Base-by-base conservation (phyloP, 2,113 vertebrate species). In the Nycticebus coucang region DNA sequence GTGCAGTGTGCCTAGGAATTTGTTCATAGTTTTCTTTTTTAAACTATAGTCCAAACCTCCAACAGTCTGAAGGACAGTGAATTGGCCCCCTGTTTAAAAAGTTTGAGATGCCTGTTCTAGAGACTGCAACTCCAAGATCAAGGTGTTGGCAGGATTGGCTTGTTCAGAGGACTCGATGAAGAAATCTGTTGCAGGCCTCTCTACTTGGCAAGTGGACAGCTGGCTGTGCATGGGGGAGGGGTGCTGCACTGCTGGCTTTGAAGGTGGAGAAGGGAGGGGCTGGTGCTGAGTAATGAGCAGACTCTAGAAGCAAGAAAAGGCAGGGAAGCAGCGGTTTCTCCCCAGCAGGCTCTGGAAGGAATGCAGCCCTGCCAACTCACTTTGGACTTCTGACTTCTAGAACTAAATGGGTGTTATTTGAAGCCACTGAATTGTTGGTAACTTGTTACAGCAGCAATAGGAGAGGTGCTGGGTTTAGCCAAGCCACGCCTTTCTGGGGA, bases 321-420 rank as follows among this genome's bases (percentile, higher is more conserved):
- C 28, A n/a, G 53, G 71, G 26, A 78, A 37, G 30, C 24, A 37
- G 30, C 19, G 10, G 12, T 5, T 5, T 28, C 26, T 66, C 35
- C 26, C 21, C 21, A 1, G 9, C 1, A 71, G 77, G 37, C 79
- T 87, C 37, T 37, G 7, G 78, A 55, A 57, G n/a, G 68, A 28
- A 14, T 2, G 1, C 2, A 15, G 6, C 21, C 21, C 35, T 35
- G 21, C 17, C 17, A 12, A 19, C 1, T 18, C 55, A 1, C 66
- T 30, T 57, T 64, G 71, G 13, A 72, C 41, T 53, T 84, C 62
- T 57, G 45, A 37, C 18, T 19, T 83, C 24, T 4, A 33, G 41
- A 62, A 69, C 92, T 57, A 18, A 3, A 7, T 21, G 24, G 55
- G 59, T 66, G 12, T 59, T n/a, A 62, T 17, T 57, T 64, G 11